These are phyloP conservation scores for Speoplatyrhinus poulsoni DNA, from an alignment of 2,113 vertebrate species.

Conservation along the genomic window DNA sequence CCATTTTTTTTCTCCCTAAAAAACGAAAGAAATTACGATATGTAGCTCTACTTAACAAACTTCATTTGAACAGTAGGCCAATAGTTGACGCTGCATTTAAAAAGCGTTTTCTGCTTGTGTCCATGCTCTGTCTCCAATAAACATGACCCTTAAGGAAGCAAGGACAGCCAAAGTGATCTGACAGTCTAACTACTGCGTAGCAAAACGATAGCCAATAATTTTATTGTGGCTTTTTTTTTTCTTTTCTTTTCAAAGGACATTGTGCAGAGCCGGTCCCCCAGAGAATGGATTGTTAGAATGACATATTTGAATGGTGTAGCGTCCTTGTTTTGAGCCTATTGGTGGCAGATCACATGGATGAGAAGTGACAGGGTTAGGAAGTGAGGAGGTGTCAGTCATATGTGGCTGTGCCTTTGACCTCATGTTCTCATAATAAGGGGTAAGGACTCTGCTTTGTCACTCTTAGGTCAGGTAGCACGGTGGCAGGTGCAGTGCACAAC, in stretches of 20 bases:
- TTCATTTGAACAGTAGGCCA: too few relatives aligned
- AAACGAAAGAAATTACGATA: conserved; percentile 5
- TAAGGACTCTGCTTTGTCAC: conserved; percentile 75
- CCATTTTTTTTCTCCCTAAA: conserved; percentile 42
- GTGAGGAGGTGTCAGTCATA: conserved; percentile 72
- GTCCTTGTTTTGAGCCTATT: conserved; percentile 64
- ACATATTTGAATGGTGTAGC: conserved; percentile 47
- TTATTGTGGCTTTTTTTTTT: background rate
- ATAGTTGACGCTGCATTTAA: too few relatives aligned
- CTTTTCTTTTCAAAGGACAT: conserved; percentile 30
- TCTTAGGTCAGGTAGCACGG: conserved; percentile 64
- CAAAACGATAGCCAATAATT: background rate
- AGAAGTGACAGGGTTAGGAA: conserved; percentile 71
- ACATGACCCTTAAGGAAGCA: background rate
- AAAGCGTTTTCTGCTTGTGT: background rate
- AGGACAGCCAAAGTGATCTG: background rate
- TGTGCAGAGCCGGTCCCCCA: conserved; percentile 27
- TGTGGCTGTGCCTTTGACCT: conserved; percentile 68
- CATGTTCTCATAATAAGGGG: conserved; percentile 73
- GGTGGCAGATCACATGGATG: conserved; percentile 61
- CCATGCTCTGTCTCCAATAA: background rate
- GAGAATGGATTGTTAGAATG: conserved; percentile 40
- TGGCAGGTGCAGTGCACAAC: conserved; percentile 33
- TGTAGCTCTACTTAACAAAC: conserved; percentile 13
- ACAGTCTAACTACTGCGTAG: background rate